A percentile compares a stretch with the other conserved stretches of the same genome.
Evolutionary conservation across 2,113 vertebrate genomes (phyloP).

Genomic region (Triplophysa dalaica): DNA sequence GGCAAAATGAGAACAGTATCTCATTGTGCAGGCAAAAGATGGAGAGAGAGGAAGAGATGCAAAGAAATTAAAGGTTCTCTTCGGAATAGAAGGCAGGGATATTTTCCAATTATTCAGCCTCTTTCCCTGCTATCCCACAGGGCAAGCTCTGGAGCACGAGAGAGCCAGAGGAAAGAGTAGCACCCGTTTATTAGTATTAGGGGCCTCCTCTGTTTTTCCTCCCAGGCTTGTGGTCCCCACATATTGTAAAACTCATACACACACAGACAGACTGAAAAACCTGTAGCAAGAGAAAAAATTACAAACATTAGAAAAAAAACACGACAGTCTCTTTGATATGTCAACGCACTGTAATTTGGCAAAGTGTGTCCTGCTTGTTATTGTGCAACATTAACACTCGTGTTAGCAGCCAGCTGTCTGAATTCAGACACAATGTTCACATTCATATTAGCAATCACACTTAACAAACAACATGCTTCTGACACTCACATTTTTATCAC

Average conservation of each 20-base stretch:
- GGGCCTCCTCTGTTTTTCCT: conserved; percentile 54
- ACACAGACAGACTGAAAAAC: not conserved
- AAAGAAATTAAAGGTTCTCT: conserved; percentile 45
- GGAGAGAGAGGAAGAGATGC: conserved; percentile 14
- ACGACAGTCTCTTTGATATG: too few relatives aligned
- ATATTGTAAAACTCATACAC: conserved; percentile 2
- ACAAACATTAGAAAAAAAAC: conserved; percentile 42
- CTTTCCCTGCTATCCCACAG: conserved; percentile 59
- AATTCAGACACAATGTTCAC: not conserved
- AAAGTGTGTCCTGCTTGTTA: not conserved
- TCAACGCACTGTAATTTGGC: conserved; percentile 22
- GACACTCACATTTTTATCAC: not conserved
- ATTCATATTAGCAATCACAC: not conserved
- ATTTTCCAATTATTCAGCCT: conserved; percentile 74
- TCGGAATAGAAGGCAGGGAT: conserved; percentile 61
- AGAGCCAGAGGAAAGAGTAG: conserved; percentile 58
- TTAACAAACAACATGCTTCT: not conserved
- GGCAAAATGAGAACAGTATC: conserved; percentile 54
- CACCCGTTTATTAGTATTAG: conserved; percentile 70
- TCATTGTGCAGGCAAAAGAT: conserved; percentile 42
- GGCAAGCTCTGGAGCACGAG: conserved; percentile 57
- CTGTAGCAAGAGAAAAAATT: conserved; percentile 48
- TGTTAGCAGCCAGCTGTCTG: conserved; percentile 3
- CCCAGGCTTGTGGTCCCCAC: conserved; percentile 34
- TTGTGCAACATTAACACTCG: not conserved